Evolutionary conservation across 2,888 invertebrate genomes (phyloP).

Genomic region (Lasioglossum morio): DNA sequence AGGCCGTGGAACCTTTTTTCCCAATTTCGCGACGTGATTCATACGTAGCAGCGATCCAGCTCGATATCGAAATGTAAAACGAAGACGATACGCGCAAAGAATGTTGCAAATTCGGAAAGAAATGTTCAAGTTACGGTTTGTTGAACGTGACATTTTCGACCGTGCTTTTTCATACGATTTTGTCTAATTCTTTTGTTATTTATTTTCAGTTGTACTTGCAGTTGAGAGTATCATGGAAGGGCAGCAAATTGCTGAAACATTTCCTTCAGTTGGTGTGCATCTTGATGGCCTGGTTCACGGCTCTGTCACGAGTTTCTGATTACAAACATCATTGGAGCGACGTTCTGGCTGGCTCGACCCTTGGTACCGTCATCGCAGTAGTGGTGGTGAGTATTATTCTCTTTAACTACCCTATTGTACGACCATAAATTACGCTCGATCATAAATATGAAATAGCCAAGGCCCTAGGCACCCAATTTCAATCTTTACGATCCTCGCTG

Average conservation of each 20-base stretch:
- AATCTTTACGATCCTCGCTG: conserved; percentile 10
- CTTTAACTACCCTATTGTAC: conserved; percentile 42
- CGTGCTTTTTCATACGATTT: not conserved
- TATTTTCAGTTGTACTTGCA: conserved; percentile 93
- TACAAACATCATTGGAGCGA: conserved; percentile 99
- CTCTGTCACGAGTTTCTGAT: conserved; percentile 96
- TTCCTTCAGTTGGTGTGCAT: conserved; percentile 93
- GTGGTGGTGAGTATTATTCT: conserved; percentile 88
- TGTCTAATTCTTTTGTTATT: not conserved
- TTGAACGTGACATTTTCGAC: not conserved
- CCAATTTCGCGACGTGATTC: not conserved
- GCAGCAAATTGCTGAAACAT: conserved; percentile 92
- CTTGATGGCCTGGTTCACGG: conserved; percentile 93
- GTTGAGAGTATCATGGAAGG: conserved; percentile 92
- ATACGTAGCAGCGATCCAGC: not conserved
- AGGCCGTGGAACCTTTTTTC: not conserved
- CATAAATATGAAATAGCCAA: conserved; percentile 31
- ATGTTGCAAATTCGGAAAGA: not conserved
- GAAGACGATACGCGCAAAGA: not conserved
- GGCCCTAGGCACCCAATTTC: not conserved
- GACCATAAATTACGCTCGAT: conserved; percentile 33
- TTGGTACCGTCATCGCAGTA: conserved; percentile 89
- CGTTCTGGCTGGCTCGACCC: conserved; percentile 92
- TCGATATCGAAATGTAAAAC: not conserved
- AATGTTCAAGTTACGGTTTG: not conserved